Percentiles rank a stretch among this genome's conserved stretches.
phyloP scores from a whole-genome alignment of 2,888 invertebrate genomes.

The Plagiodera versicolora region DNA sequence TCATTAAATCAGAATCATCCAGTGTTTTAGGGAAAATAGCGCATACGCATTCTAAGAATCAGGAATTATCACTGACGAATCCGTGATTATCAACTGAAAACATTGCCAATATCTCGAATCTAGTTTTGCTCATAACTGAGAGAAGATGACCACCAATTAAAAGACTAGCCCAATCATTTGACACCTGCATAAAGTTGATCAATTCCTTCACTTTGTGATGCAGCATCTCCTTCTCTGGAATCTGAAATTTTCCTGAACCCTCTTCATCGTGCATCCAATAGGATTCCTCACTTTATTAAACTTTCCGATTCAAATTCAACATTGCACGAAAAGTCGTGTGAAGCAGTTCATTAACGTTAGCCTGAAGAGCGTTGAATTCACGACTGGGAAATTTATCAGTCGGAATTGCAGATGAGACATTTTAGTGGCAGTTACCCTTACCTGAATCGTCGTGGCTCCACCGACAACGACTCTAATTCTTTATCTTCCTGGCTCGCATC shows the following conservation, averaged over 20 bases:
- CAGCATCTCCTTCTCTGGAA: not conserved
- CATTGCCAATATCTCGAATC: no score
- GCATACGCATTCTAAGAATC: no score
- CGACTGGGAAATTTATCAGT: conserved; percentile 50
- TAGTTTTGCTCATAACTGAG: no score
- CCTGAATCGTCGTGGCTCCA: conserved; percentile 48
- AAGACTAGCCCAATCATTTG: no score
- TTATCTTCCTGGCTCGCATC: conserved; percentile 46
- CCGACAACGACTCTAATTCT: conserved; percentile 46
- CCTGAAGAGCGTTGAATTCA: conserved; percentile 42
- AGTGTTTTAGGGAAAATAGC: no score
- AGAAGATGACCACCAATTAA: no score
- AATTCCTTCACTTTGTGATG: no score
- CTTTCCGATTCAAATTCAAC: conserved; percentile 19
- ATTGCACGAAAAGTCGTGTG: conserved; percentile 34
- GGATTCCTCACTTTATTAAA: conserved; percentile 20
- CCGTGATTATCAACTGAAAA: no score
- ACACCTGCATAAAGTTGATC: no score
- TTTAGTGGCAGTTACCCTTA: conserved; percentile 52
- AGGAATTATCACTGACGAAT: no score
- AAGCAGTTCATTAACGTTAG: conserved; percentile 47
- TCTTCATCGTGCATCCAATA: not conserved
- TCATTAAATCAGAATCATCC: no score
- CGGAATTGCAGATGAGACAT: conserved; percentile 54
- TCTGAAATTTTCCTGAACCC: not conserved